phyloP scores from a whole-genome alignment of 37 sponge, comb jelly and placozoan species.

The Eunapius fragilis region DNA sequence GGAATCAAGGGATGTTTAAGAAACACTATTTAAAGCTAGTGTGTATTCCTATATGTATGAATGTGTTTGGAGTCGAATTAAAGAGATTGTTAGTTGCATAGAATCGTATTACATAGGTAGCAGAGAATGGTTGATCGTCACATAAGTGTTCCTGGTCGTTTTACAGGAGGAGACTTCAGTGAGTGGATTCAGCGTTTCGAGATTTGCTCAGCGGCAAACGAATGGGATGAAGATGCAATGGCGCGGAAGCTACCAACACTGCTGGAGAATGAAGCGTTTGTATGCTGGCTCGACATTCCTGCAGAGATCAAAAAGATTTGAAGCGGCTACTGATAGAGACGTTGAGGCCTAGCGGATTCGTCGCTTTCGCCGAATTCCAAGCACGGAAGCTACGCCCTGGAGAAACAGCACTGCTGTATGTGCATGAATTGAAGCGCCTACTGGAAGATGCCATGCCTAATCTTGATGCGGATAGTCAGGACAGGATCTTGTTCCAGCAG shows the following conservation, averaged over 20 bases:
- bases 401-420: slow-evolving; percentile 38
- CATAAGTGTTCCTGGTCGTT: slow-evolving; percentile 22
- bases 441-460: slow-evolving; percentile 66
- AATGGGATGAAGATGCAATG: slow-evolving; percentile 22
- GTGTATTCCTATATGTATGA: too few species aligned
- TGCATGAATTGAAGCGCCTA: slow-evolving; percentile 38
- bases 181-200: slow-evolving; percentile 39
- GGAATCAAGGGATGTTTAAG: too few species aligned
- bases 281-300: slow-evolving; percentile 36
- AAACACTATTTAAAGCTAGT: too few species aligned
- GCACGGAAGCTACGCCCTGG: slow-evolving; percentile 24
- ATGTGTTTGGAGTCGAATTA: neutral
- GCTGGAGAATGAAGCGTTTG: slow-evolving; percentile 45
- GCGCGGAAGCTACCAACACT: slow-evolving; percentile 38
- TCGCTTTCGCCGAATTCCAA: slow-evolving; percentile 50
- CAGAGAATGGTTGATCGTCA: slow-evolving; percentile 30
- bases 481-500: slow-evolving; percentile 48
- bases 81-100: neutral
- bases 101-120: slow-evolving; percentile 53
- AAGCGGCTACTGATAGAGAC: too few species aligned
- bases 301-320: slow-evolving; percentile 8
- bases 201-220: slow-evolving; percentile 37
- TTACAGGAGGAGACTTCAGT: slow-evolving; percentile 18
- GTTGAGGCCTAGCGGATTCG: slow-evolving; percentile 19
- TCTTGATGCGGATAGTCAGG: slow-evolving; percentile 12